These are phyloP conservation scores for Mesopsocus fuscifrons DNA, from an alignment of 2,888 invertebrate genomes.

Conservation along the genomic window DNA sequence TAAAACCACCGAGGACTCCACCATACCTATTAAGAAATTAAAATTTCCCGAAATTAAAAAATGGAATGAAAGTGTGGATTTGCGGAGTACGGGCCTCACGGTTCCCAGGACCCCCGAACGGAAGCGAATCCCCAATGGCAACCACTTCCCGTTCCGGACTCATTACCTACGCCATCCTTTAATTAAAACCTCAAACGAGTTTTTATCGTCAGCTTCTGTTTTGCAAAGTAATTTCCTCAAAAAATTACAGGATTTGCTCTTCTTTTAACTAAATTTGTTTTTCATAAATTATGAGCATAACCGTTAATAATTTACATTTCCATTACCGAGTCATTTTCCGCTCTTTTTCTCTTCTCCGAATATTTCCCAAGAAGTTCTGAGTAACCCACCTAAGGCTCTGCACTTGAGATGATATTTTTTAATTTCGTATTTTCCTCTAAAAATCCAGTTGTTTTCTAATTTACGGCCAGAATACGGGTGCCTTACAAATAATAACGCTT, in stretches of 20 bases:
- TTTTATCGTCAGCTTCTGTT: constrained; percentile 5
- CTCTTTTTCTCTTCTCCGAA: neutral
- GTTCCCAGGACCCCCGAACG: no score
- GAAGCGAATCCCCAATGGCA: neutral
- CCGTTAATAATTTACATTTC: constrained; percentile 16
- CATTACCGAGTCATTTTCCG: constrained; percentile 15
- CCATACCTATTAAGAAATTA: no score
- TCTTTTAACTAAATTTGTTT: constrained; percentile 4
- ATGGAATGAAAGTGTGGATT: no score
- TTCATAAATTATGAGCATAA: constrained; percentile 2
- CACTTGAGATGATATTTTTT: no score
- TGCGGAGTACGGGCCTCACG: no score
- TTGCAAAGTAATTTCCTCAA: constrained; percentile 7
- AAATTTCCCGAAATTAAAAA: no score
- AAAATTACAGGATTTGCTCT: constrained; percentile 8
- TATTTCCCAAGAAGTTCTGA: constrained; percentile 11
- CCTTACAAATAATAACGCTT: no score
- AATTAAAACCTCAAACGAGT: constrained; percentile 9
- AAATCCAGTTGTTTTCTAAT: no score
- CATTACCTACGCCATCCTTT: constrained; percentile 1
- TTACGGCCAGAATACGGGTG: no score
- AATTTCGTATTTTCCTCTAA: no score
- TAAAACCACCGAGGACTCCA: no score
- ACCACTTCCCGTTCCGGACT: neutral
- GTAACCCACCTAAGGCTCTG: no score